Evolutionary conservation across 2,888 invertebrate species (phyloP).

Genomic region (Campaea margaritaria): DNA sequence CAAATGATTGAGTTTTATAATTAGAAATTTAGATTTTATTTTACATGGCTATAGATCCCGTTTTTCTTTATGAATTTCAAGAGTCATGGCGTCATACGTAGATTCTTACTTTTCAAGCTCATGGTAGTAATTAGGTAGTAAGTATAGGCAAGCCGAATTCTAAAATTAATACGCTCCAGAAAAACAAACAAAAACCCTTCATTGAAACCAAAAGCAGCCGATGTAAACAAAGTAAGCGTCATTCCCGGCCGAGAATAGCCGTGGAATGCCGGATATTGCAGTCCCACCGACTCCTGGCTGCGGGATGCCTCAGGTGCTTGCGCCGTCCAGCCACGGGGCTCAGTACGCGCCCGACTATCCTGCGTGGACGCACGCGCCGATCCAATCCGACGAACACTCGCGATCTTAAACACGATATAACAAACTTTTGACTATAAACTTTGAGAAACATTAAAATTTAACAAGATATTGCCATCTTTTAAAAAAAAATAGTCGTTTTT

Average conservation of each 20-base stretch:
- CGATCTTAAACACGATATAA: slow-evolving; percentile 65
- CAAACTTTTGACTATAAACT: slow-evolving; percentile 21
- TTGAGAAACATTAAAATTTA: background rate
- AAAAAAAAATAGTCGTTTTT: background rate
- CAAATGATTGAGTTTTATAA: background rate
- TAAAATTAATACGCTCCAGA: background rate
- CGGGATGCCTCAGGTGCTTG: slow-evolving; percentile 53
- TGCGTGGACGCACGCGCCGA: slow-evolving; percentile 51
- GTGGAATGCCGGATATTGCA: slow-evolving; percentile 83
- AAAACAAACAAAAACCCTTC: slow-evolving; percentile 42
- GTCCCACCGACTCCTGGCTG: slow-evolving; percentile 49
- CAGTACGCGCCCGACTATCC: slow-evolving; percentile 49
- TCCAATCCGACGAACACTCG: slow-evolving; percentile 31
- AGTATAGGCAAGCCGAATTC: too few relatives aligned
- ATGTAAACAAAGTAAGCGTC: slow-evolving; percentile 79
- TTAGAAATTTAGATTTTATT: background rate
- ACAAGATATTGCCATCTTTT: background rate
- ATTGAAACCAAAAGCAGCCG: slow-evolving; percentile 57
- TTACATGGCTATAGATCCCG: background rate
- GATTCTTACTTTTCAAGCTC: too few relatives aligned
- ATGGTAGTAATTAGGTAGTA: too few relatives aligned
- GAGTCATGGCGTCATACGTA: background rate
- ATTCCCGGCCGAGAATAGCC: slow-evolving; percentile 70
- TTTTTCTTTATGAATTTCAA: background rate
- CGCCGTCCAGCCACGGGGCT: slow-evolving; percentile 38